Percentiles rank a stretch among this genome's conserved stretches.
phyloP scores from a whole-genome alignment of 2,113 vertebrate species.

The Ancistrus triradiatus region DNA sequence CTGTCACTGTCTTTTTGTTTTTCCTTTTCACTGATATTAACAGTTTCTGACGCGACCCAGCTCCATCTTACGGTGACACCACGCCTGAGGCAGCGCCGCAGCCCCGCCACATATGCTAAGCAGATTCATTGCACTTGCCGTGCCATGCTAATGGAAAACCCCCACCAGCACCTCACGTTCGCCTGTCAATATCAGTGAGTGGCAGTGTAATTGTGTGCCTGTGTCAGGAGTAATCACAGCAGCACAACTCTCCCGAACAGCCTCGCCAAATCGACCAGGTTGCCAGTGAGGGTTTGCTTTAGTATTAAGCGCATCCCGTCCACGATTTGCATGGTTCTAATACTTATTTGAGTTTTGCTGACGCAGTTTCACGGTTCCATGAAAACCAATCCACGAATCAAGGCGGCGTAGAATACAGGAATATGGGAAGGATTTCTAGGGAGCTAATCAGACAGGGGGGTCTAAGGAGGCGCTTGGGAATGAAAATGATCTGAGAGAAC shows the following conservation, averaged over 20 bases:
- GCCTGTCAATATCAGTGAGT: conserved; percentile 37
- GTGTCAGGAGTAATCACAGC: conserved; percentile 42
- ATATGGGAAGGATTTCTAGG: too few relatives aligned
- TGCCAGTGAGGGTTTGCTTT: conserved; percentile 18
- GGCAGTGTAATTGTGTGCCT: conserved; percentile 45
- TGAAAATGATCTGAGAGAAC: neutral
- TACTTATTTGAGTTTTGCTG: conserved; percentile 10
- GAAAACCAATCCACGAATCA: too few relatives aligned
- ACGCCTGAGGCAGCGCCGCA: conserved; percentile 5
- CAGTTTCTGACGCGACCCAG: conserved; percentile 1
- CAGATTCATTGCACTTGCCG: conserved; percentile 22
- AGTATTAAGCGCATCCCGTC: neutral
- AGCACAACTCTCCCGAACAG: conserved; percentile 6
- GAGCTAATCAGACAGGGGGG: neutral
- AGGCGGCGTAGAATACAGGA: too few relatives aligned
- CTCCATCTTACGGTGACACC: neutral
- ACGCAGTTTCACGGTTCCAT: neutral
- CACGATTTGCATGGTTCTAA: conserved; percentile 24
- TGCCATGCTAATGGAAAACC: conserved; percentile 39
- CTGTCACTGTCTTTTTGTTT: neutral
- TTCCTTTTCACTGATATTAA: neutral
- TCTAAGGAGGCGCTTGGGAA: neutral
- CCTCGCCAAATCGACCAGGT: conserved; percentile 27
- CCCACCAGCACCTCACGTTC: neutral
- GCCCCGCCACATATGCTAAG: conserved; percentile 32